Base-by-base conservation (phyloP, 1,140 invertebrate species). In the Conus betulinus region DNA sequence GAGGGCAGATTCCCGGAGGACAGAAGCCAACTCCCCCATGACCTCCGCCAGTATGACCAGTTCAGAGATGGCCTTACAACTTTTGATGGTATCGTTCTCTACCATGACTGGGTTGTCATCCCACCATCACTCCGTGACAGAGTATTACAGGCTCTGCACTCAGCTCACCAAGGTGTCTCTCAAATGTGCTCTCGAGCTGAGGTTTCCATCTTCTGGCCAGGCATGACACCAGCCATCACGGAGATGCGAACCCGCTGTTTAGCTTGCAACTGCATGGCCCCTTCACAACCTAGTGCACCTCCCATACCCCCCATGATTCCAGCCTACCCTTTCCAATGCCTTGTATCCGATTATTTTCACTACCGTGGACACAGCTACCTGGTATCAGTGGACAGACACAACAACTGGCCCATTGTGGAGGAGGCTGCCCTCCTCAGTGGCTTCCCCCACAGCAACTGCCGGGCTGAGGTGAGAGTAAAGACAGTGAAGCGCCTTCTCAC, bases 291-390 rank as follows among this genome's bases (percentile, higher is more conserved):
- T 4, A 88, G 51, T 83, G 88, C 90, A 83, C 63, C 89, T 89
- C 39, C 87, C 83, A 27, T 82, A 27, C 89, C 91, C 20, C 88
- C 85, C 17, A 88, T 84, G n/a, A 71, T 53, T 5, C 84, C 89
- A 17, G 63, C 82, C 15, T 90, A 90, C 85, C 91, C 90, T 17
- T 91, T 92, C 86, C 91, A 91, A 67, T 91, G 91, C 78, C 53
- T 91, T 17, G 90, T 87, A 88, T 88, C 90, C 3, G 89, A 91
- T 81, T 91, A 84, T 84, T 90, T 91, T 78, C 63, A 84, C 3
- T 89, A 89, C 84, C 85, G 85, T 63, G 90, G 90, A 1, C 52
- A 57, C 57, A 74, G 90, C 55, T 92, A 90, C 84, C 85, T 92
- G 5, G 84, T 91, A 6, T 13, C 60, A 39, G 76, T 78, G 25